These are phyloP conservation scores for Ypsolopha scabrella DNA, from an alignment of 2,888 invertebrate genomes.

Conservation along the genomic window DNA sequence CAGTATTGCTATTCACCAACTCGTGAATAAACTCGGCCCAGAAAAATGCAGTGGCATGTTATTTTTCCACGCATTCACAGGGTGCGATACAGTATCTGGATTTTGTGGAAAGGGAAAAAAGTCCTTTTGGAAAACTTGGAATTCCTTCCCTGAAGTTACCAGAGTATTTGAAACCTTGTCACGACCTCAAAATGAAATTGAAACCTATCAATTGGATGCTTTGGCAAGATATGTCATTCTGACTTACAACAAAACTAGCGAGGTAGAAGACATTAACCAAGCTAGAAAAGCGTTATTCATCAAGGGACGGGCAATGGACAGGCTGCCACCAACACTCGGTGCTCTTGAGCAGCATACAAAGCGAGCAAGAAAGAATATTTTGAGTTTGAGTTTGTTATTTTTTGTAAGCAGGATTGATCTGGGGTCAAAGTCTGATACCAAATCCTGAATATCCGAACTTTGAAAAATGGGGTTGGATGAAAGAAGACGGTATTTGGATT, in stretches of 20 bases:
- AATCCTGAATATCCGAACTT: slow-evolving; percentile 10
- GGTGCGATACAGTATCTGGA: slow-evolving; percentile 8
- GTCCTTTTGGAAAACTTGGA: no score
- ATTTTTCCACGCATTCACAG: slow-evolving; percentile 8
- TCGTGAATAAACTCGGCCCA: slow-evolving; percentile 8
- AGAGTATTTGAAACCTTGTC: no score
- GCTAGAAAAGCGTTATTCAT: slow-evolving; percentile 9
- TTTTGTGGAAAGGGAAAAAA: slow-evolving; percentile 5
- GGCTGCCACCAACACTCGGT: slow-evolving; percentile 9
- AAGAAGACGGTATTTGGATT: slow-evolving; percentile 8
- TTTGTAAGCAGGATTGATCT: slow-evolving; percentile 11
- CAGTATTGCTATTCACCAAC: slow-evolving; percentile 9
- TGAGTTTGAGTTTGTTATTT: no score
- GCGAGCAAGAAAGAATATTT: no score
- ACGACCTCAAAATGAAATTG: neutral
- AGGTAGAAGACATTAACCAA: slow-evolving; percentile 3
- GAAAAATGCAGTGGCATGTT: slow-evolving; percentile 8
- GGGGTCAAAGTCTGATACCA: slow-evolving; percentile 9
- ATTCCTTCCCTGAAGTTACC: no score
- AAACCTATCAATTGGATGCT: slow-evolving; percentile 7
- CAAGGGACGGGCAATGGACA: slow-evolving; percentile 8
- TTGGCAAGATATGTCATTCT: slow-evolving; percentile 4
- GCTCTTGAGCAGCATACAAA: slow-evolving; percentile 7
- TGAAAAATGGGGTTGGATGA: slow-evolving; percentile 5
- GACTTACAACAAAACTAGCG: slow-evolving; percentile 1